These are phyloP conservation scores for Coptodon bakossiorum DNA, from an alignment of 2,113 vertebrate species.

Conservation along the genomic window DNA sequence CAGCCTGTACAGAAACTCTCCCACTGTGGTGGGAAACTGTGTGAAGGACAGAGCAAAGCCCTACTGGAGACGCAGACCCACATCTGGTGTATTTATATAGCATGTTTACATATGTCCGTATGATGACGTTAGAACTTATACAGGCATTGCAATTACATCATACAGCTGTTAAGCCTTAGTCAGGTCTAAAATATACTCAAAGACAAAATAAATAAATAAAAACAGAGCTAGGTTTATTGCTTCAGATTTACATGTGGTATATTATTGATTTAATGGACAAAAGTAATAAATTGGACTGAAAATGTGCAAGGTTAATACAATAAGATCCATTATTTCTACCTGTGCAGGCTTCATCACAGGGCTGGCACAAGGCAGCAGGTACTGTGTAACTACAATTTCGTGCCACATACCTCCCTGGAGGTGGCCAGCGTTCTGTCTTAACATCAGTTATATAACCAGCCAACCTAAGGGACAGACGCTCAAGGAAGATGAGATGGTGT, in stretches of 20 bases:
- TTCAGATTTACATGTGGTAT: background rate
- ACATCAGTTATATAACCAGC: conserved; percentile 60
- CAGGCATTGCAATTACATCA: background rate
- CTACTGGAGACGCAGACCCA: background rate
- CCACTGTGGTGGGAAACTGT: background rate
- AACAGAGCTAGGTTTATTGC: background rate
- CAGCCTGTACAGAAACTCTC: background rate
- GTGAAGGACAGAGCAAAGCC: background rate
- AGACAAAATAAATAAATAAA: background rate
- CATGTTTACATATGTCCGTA: background rate
- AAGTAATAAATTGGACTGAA: background rate
- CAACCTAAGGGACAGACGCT: conserved; percentile 53
- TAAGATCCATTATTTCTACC: background rate
- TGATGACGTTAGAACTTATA: background rate
- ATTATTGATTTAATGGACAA: background rate
- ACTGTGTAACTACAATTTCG: background rate
- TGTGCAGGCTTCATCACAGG: background rate
- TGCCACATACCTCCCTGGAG: conserved; percentile 33
- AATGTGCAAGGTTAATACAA: background rate
- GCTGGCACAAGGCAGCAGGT: conserved; percentile 8
- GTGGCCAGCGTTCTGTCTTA: conserved; percentile 44
- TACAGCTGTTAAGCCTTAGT: background rate
- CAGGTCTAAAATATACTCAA: background rate
- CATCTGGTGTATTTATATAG: background rate
- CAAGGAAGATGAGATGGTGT: conserved; percentile 56